Conservation (phyloP, 2,888 invertebrate genomes). For the Uloborus plumipes region DNA sequence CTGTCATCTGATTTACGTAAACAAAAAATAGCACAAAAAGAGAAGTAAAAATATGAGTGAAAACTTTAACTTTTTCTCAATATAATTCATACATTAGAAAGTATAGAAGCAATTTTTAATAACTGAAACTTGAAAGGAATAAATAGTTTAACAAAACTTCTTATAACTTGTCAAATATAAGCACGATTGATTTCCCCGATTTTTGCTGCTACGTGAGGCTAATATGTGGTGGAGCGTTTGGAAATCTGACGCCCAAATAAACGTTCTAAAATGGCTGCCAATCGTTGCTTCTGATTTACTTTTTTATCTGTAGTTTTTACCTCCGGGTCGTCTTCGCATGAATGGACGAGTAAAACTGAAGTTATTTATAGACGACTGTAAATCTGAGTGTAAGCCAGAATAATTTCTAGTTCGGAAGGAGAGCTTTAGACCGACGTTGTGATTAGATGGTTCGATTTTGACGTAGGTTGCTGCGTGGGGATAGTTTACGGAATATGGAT, state of each 20-base stretch:
- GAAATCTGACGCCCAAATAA: conserved; percentile 45
- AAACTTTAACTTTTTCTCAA: too few species aligned
- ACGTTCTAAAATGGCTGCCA: conserved; percentile 33
- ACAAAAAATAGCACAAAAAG: too few species aligned
- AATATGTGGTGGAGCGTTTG: conserved; percentile 12
- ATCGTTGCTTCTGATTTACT: conserved; percentile 25
- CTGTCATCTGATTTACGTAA: too few species aligned
- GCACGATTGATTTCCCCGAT: conserved; percentile 51
- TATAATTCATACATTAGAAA: too few species aligned
- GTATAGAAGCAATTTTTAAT: too few species aligned
- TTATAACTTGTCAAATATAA: conserved; percentile 18
- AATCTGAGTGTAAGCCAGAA: conserved; percentile 26
- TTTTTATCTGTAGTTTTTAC: conserved; percentile 10
- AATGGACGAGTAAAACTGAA: conserved; percentile 34
- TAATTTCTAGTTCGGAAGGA: conserved; percentile 17
- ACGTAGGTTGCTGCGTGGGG: too few species aligned
- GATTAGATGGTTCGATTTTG: too few species aligned
- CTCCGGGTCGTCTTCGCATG: conserved; percentile 36
- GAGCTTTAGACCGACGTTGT: too few species aligned
- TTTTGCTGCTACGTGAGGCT: conserved; percentile 8
- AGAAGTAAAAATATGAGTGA: too few species aligned
- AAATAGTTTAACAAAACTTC: not conserved
- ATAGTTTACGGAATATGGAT: too few species aligned
- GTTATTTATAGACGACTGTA: conserved; percentile 30
- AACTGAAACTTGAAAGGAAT: too few species aligned